Percentiles rank a stretch among this genome's conserved stretches.
phyloP scores from a whole-genome alignment of 2,113 vertebrate genomes.

The Passer domesticus region DNA sequence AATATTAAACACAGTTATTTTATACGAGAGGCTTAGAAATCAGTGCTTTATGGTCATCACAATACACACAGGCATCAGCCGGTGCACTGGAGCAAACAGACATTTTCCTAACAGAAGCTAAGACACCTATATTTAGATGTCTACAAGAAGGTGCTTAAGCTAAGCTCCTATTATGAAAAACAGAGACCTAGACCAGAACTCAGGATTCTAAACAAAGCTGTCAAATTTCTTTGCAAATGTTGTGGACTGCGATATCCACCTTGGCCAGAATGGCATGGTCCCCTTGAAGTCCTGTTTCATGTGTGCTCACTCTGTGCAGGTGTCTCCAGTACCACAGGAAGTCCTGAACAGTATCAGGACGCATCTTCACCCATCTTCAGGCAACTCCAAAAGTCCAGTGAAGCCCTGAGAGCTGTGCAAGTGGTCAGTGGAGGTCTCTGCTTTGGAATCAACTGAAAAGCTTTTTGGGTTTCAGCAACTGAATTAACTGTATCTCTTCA shows the following conservation, averaged over 20 bases:
- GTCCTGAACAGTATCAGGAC: neutral
- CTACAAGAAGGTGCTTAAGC: neutral
- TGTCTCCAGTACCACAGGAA: rapidly evolving
- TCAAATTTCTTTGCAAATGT: neutral
- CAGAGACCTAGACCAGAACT: neutral
- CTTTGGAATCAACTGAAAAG: neutral
- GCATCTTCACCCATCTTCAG: neutral
- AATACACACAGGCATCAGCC: neutral
- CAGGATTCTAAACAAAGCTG: neutral
- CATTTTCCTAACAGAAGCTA: neutral
- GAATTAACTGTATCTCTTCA: neutral
- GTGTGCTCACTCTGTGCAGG: neutral
- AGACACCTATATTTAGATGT: neutral
- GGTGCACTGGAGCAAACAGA: neutral
- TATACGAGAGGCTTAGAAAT: neutral
- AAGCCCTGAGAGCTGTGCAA: neutral
- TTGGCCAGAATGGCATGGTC: neutral
- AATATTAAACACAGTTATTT: neutral
- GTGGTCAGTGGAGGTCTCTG: neutral
- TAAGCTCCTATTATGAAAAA: neutral
- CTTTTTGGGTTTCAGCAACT: neutral
- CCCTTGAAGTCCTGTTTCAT: neutral
- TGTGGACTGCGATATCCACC: neutral
- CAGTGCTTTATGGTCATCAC: neutral
- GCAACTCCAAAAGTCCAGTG: neutral